These are phyloP conservation scores for Scaptomyza parva DNA, from an alignment of 2,888 invertebrate species.

Conservation along the genomic window DNA sequence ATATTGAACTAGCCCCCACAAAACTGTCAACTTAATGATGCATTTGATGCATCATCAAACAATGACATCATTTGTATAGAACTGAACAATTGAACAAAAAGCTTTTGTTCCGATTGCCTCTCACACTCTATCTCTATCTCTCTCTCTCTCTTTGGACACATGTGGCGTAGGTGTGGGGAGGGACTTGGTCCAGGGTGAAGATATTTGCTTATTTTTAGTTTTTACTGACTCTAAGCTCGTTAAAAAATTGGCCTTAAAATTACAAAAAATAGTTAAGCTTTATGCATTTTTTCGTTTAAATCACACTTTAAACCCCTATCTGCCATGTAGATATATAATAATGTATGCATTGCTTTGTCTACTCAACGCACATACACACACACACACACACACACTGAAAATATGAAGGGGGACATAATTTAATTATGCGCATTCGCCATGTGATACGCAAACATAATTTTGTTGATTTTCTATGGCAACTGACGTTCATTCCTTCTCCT, in stretches of 20 bases:
- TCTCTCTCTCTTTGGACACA: neutral
- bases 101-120: too few species aligned
- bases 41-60: slow-evolving; percentile 49
- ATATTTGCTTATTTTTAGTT: too few species aligned
- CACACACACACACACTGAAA: neutral
- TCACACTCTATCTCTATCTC: neutral
- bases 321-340: neutral
- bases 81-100: slow-evolving; percentile 18
- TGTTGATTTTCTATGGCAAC: slow-evolving; percentile 49
- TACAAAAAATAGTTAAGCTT: too few species aligned
- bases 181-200: too few species aligned
- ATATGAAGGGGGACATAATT: slow-evolving; percentile 36
- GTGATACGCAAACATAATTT: slow-evolving; percentile 58
- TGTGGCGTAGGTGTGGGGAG: neutral
- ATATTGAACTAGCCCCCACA: slow-evolving; percentile 29
- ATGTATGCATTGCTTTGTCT: slow-evolving; percentile 7
- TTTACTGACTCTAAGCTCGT: too few species aligned
- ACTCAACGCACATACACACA: neutral
- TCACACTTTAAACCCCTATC: too few species aligned
- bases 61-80: slow-evolving; percentile 22
- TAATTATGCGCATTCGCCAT: slow-evolving; percentile 47
- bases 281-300: too few species aligned
- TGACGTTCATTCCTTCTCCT: neutral
- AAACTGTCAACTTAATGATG: slow-evolving; percentile 51
- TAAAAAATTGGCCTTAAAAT: too few species aligned